Percentiles rank a stretch among this genome's conserved stretches.
These are phyloP conservation scores for Montipora foliosa DNA, from an alignment of 64 coral and sea anemone genomes.

Conservation along the genomic window DNA sequence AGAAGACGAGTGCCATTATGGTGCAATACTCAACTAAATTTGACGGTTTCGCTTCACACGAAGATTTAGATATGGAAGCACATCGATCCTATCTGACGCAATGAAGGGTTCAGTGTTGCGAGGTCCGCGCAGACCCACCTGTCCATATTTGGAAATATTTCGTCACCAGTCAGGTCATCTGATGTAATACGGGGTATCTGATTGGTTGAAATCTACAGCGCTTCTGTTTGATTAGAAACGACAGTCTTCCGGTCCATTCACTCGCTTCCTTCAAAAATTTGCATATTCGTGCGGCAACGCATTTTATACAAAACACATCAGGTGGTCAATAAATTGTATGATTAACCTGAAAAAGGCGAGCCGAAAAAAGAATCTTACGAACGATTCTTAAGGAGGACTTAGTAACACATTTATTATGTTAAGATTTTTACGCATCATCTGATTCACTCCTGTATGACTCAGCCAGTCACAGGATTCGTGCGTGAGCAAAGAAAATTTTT, in stretches of 20 bases:
- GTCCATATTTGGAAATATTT: conserved; percentile 67
- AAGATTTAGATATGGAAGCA: conserved; percentile 22
- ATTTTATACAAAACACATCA: background rate
- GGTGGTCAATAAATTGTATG: conserved; percentile 14
- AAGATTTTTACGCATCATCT: background rate
- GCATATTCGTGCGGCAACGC: conserved; percentile 47
- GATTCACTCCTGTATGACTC: background rate
- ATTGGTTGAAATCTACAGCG: conserved; percentile 51
- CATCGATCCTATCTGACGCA: conserved; percentile 63
- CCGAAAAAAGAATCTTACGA: background rate
- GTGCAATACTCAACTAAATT: conserved; percentile 39
- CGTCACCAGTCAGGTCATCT: conserved; percentile 79
- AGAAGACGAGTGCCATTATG: conserved; percentile 59
- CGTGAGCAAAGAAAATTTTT: background rate
- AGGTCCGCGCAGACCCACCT: background rate
- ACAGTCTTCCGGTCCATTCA: background rate
- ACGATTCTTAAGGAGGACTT: background rate
- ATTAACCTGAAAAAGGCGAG: background rate
- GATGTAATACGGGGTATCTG: conserved; percentile 56
- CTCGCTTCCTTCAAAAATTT: conserved; percentile 9
- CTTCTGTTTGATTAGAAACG: conserved; percentile 30
- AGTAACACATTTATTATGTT: background rate
- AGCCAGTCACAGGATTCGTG: background rate
- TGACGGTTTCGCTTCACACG: conserved; percentile 24
- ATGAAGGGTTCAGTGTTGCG: conserved; percentile 52